Evolutionary conservation across 2,888 invertebrate species (phyloP), one percentile per base, ranked within the genome.

Genomic region (Parasteatoda lunata): DNA sequence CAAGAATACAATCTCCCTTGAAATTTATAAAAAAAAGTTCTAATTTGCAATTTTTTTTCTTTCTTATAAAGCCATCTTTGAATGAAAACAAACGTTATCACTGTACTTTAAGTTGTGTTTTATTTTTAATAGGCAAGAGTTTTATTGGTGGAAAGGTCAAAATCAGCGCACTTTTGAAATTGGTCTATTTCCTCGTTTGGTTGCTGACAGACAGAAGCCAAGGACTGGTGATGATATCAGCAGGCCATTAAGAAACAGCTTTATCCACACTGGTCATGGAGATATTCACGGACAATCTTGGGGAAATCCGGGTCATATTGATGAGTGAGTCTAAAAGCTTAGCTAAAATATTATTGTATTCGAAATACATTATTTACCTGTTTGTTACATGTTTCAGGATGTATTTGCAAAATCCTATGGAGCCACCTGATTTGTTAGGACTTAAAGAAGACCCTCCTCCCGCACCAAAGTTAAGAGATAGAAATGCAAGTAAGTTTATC

Each of bases 81-180:
- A 30, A 30, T 30, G 30, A 30, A 30, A 2, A 30, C 30, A 30
- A 30, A 30, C 30, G 30, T 30, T 30, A 30, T 30, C 30, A 30
- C 30, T 30, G 30, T 30, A 30, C 30, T 30, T 30, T 30, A 30
- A 30, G 30, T 30, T 30, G 30, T 30, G 0, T 30, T 30, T 30
- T 30, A 30, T 9, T 48, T 64, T 4, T 15, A 59, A 15, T n/a
- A 92, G 96, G 77, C 94, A 97, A 0, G 98, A 98, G 90, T 93
- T 96, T 89, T 97, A 96, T 91, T 96, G 97, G 95, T 98, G 98
- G 96, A 97, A 96, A 92, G 99, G 98, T 0, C 99, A 99, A 92
- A 97, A 97, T 92, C 96, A 96, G 91, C 93, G 96, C 86, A 96
- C 97, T 0, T 95, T 95, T 89, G 95, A 97, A 91, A 95, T 99